Evolutionary conservation across 2,797 vertebrate species (phyloP), one percentile per base, ranked within the genome.

Genomic region (Mycteria americana): DNA sequence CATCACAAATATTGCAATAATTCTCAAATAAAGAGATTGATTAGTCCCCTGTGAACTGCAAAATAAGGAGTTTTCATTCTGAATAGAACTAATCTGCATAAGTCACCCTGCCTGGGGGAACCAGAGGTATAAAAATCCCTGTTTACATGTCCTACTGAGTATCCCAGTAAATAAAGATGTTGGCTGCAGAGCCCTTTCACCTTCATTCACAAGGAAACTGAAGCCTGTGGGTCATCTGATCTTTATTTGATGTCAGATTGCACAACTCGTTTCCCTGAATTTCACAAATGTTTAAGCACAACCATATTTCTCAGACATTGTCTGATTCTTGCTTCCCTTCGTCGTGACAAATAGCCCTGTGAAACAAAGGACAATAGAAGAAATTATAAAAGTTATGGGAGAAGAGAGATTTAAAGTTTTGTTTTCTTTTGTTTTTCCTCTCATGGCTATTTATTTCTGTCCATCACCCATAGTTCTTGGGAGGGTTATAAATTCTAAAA

Each of bases 281-380:
- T 92, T 95, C 93, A 93, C 63, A 92, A 96, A 94, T 73, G 31
- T 91, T 93, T 95, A 94, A 96, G 45, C 80, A 82, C 64, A 93
- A 91, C 21, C 70, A 95, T 77, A 97, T 97, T 96, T 94, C 56
- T 78, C 60, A 54, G 72, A 62, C 83, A 39, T 48, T 75, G 91
- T 50, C 83, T 84, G 65, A 86, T 84, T 90, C 83, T 80, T 88
- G 56, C 45, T 60, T 76, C 80, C n/a, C 59, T 80, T 77, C 8
- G 0, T 92, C 51, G 62, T 48, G 39, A 88, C 67, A 85, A 96
- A 93, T 46, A 92, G 57, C 23, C 41, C 81, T 31, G 30, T 80
- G 85, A 93, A 96, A 95, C 86, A 91, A 92, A 94, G 24, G 53
- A 91, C 30, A 87, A 50, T 62, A 83, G n/a, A 92, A 92, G n/a